Evolutionary conservation across 2,113 vertebrate genomes (phyloP), one percentile per base, ranked within the genome.

Genomic region (Columba janthina): DNA sequence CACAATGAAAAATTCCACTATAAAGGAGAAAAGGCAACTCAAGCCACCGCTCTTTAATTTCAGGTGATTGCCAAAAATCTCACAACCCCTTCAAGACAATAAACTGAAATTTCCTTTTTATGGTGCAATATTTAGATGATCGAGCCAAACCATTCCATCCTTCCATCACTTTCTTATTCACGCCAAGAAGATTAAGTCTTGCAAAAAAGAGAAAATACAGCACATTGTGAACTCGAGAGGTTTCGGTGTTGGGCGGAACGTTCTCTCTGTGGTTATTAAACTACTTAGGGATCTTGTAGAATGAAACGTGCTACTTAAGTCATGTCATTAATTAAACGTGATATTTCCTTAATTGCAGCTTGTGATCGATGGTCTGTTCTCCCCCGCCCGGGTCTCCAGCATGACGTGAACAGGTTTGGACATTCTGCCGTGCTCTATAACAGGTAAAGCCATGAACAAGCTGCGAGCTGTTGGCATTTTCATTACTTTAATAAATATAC

Each of bases 331-430:
- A 6, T 82, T 51, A 3, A 46, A 46, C 44, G 13, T 19, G 44
- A 46, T 46, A 36, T 96, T 93, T 96, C 60, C 38, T 93, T 95
- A 2, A 40, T 91, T 12, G 40, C 76, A 99, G 99, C 98, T 5
- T 99, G 99, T 28, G 99, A 99, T 12, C 98, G 98, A 17, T 99
- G 99, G 99, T 98, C 98, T 0, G 97, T 98, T 31, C 98, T 99
- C 62, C 98, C 98, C 46, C 98, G 98, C 58, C 99, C 99, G 3
- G 98, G 98, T 73, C 98, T 99, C 76, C 97, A 98, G 53, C 98
- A 98, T 1, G 99, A 99, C 11, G 98, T 99, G 94, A 99, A 99
- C 97, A 98, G 99, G 90, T 99, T 99, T 71, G 99, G 99, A 29
- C 99, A 99, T 94, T 99, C 99, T 0, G 99, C 99, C 0, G 98